Percentiles rank a stretch among this genome's conserved stretches.
These are phyloP conservation scores for Pseudanteris insignis DNA, from an alignment of 2,888 invertebrate species.

Conservation along the genomic window DNA sequence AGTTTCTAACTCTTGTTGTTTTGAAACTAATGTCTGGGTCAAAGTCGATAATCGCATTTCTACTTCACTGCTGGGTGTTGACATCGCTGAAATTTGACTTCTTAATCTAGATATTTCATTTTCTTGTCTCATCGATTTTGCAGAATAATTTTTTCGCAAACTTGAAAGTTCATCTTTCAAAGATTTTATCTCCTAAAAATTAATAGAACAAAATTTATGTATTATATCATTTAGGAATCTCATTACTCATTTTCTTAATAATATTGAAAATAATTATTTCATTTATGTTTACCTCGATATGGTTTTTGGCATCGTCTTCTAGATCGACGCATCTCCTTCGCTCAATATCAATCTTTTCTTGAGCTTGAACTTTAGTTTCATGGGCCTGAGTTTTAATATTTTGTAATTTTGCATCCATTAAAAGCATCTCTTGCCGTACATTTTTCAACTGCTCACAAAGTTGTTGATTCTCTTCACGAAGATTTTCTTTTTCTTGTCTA, in stretches of 20 bases:
- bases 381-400: constrained; percentile 67
- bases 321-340: constrained; percentile 64
- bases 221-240: too few species aligned
- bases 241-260: too few species aligned
- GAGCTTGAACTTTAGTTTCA: constrained; percentile 59
- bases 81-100: constrained; percentile 67
- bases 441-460: constrained; percentile 64
- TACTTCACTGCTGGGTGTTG: constrained; percentile 60
- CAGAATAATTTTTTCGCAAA: constrained; percentile 21
- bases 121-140: constrained; percentile 70
- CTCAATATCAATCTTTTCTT: constrained; percentile 63
- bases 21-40: constrained; percentile 85
- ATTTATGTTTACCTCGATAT: constrained; percentile 58
- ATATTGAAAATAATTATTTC: too few species aligned
- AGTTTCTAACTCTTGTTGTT: constrained; percentile 85
- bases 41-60: constrained; percentile 66
- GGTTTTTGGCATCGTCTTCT: constrained; percentile 66
- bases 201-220: too few species aligned
- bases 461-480: constrained; percentile 71
- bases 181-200: constrained; percentile 10
- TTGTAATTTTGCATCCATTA: constrained; percentile 58
- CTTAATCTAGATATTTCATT: constrained; percentile 70
- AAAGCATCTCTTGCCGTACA: constrained; percentile 66
- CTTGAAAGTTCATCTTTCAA: constrained; percentile 18
- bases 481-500: constrained; percentile 70